phyloP scores from a whole-genome alignment of 2,888 invertebrate genomes.

The Dicycla oo region DNA sequence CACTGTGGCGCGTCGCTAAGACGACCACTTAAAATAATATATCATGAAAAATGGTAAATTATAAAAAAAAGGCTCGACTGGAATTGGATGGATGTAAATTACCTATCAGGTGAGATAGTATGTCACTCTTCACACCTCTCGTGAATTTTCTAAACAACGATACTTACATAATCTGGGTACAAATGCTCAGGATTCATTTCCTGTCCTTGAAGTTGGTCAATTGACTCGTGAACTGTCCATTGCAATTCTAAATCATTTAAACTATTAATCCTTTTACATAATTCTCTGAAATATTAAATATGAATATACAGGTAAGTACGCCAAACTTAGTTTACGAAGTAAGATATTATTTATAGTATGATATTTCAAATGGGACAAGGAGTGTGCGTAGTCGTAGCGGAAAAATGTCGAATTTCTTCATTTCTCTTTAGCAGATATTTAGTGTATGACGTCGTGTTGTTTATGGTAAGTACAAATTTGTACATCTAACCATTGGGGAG shows the following conservation, averaged over 20 bases:
- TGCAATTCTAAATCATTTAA: constrained; percentile 66
- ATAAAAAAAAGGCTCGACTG: background rate
- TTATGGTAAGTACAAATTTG: too few species aligned
- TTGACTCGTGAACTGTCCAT: constrained; percentile 75
- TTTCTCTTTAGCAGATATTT: too few species aligned
- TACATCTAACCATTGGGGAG: too few species aligned
- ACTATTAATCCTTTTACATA: constrained; percentile 31
- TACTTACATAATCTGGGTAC: constrained; percentile 59
- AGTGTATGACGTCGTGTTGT: too few species aligned
- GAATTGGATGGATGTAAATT: background rate
- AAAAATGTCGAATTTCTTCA: too few species aligned
- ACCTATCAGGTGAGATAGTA: background rate
- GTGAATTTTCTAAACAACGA: background rate
- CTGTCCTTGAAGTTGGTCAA: constrained; percentile 55
- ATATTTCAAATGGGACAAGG: too few species aligned
- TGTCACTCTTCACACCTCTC: background rate
- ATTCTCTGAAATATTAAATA: constrained; percentile 44
- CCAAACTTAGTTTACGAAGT: background rate
- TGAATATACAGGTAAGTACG: background rate
- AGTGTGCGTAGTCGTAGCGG: too few species aligned
- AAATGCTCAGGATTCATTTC: constrained; percentile 46
- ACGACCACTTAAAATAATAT: constrained; percentile 9
- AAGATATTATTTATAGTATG: background rate
- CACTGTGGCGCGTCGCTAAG: background rate
- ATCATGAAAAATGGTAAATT: background rate